Conservation (phyloP, 1,140 invertebrate species). For the Bombus huntii region DNA sequence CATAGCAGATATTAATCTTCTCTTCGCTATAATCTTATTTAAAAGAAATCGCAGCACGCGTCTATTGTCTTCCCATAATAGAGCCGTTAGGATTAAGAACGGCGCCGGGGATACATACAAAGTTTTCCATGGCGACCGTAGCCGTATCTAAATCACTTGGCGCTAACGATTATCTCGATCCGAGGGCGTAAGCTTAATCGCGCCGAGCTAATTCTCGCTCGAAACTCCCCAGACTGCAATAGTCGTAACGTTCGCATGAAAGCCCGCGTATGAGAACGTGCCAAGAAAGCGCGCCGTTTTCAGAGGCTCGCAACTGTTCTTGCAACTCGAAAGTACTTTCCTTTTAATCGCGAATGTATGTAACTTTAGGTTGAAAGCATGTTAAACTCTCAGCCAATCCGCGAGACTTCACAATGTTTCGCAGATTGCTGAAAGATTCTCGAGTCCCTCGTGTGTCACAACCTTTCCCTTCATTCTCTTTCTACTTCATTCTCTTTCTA, state of each 20-base stretch:
- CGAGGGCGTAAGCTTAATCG: conserved; percentile 66
- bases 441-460: conserved; percentile 12
- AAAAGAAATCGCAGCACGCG: not conserved
- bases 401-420: not conserved
- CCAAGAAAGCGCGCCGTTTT: conserved; percentile 61
- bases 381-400: conserved; percentile 60
- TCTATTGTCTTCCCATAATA: conserved; percentile 16
- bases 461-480: too few relatives aligned
- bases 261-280: conserved; percentile 66
- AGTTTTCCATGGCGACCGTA: conserved; percentile 43
- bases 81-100: conserved; percentile 28
- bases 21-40: not conserved
- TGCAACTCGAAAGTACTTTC: conserved; percentile 49
- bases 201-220: conserved; percentile 64
- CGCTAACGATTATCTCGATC: conserved; percentile 67
- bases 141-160: conserved; percentile 67
- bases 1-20: too few relatives aligned
- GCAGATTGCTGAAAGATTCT: conserved; percentile 5
- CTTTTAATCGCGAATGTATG: conserved; percentile 63
- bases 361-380: conserved; percentile 53
- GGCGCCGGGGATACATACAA: conserved; percentile 28
- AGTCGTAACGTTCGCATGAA: conserved; percentile 68
- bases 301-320: not conserved
- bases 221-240: conserved; percentile 69
- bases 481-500: too few relatives aligned